Evolutionary conservation across 1,140 invertebrate species (phyloP), one percentile per base, ranked within the genome.

Genomic region (Ceratina australensis): DNA sequence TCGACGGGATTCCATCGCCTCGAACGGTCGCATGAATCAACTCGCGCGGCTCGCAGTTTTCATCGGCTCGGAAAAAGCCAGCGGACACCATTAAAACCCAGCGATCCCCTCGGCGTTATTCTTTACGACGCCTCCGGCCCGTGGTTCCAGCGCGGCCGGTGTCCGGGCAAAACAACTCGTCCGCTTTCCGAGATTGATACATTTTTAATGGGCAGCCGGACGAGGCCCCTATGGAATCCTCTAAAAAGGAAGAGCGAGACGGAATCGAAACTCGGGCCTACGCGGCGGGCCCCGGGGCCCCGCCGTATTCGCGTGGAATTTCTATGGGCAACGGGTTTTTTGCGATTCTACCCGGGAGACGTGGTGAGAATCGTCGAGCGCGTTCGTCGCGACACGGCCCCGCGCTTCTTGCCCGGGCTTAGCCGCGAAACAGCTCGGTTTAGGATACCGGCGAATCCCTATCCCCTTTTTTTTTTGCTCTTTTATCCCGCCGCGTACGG

Each of bases 151-250:
- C 50, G 18, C 72, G 56, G 13, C 61, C 72, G 54, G 12, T 22
- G 15, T 13, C 54, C 4, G 3, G 33, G 65, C 66, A 86, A 83
- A 82, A 86, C 72, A 71, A 42, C 33, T 42, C 63, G 54, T 79
- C 20, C 33, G 54, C 28, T 59, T 59, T 59, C 33, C 68, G 68
- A 86, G 87, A 88, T 88, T 87, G 87, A 88, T 88, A 88, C 83
- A 88, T 87, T 87, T 88, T 88, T 88, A 88, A 88, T 87, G 85
- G 57, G 20, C 26, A 42, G 65, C 20, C 24, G 65, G 49, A 16
- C 16, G 47, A 8, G 26, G 16, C 65, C 57, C 49, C 24, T 52
- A 50, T 50, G 64, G 64, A 50, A 66, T 66, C 22, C 42, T 24
- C 10, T 3, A 16, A 50, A 50, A 24, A 47, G 20, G 47, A n/a